Conservation (phyloP, 2,113 vertebrate species). For the Ciconia boyciana region DNA sequence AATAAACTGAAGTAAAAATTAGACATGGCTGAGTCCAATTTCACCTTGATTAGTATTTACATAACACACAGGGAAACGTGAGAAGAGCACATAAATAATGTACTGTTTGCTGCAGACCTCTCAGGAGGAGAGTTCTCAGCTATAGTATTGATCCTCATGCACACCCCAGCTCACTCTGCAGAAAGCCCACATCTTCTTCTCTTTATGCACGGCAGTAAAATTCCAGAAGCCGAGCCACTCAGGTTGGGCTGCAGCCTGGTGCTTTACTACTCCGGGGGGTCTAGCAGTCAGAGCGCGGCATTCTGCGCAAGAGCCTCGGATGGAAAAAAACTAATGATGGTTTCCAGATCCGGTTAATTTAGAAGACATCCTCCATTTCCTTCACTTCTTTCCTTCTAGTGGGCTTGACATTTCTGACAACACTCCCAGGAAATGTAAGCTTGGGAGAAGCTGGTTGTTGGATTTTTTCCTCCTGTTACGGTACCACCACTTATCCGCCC, state of each 20-base stretch:
- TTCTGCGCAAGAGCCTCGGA: background rate
- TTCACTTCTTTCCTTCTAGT: background rate
- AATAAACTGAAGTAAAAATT: conserved; percentile 17
- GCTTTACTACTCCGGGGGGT: background rate
- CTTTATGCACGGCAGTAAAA: background rate
- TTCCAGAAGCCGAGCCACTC: background rate
- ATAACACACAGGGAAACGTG: conserved; percentile 1
- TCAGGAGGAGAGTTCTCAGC: conserved; percentile 3
- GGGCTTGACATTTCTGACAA: background rate
- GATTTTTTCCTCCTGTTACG: background rate
- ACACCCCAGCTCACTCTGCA: background rate
- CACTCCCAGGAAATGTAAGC: background rate
- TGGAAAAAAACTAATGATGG: background rate
- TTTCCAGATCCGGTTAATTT: background rate
- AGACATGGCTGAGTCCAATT: conserved; percentile 13
- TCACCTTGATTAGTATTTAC: conserved; percentile 62
- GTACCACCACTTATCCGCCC: background rate
- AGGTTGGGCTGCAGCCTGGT: background rate
- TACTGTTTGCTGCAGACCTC: background rate
- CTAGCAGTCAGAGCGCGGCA: background rate
- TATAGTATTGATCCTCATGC: background rate
- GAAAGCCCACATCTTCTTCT: background rate
- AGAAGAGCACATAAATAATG: conserved; percentile 57
- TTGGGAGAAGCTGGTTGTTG: background rate
- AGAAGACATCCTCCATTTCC: background rate